phyloP scores from a whole-genome alignment of 2,797 vertebrate species.

The Xiphorhynchus erythropygius region DNA sequence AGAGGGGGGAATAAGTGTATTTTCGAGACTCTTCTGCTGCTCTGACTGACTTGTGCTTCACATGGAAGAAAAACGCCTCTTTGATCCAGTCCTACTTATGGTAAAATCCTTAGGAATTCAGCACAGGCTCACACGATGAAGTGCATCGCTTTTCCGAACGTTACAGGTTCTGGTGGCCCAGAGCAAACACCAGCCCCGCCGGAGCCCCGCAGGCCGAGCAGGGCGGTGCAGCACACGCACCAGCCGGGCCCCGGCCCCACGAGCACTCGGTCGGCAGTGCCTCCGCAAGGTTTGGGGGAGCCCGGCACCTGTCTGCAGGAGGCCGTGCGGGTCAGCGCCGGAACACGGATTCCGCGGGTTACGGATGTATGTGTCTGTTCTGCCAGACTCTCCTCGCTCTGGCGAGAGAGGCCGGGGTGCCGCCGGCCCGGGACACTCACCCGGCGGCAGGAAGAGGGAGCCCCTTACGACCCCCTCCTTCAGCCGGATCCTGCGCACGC shows the following conservation, averaged over 20 bases:
- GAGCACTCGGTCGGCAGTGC: background rate
- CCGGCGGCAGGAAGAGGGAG: slow-evolving; percentile 81
- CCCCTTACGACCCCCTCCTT: slow-evolving; percentile 76
- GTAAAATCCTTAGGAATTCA: background rate
- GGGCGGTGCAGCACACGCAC: accelerated
- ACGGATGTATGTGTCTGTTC: accelerated
- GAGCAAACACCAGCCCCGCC: background rate
- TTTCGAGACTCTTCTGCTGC: background rate
- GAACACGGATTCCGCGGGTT: background rate
- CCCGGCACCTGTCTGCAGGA: background rate
- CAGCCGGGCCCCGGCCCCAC: background rate
- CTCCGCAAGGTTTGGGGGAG: accelerated
- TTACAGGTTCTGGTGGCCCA: background rate
- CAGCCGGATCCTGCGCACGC: slow-evolving; percentile 73
- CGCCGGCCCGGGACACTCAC: slow-evolving; percentile 57
- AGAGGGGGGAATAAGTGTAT: background rate
- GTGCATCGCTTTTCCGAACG: accelerated
- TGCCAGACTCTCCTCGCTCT: background rate
- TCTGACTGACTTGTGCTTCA: background rate
- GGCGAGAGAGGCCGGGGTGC: background rate
- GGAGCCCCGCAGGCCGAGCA: accelerated
- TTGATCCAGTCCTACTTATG: background rate
- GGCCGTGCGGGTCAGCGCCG: accelerated
- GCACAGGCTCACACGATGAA: background rate
- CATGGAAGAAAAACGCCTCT: background rate